Conservation (phyloP, 2,888 invertebrate genomes). For the Drosophila villosipedis region DNA sequence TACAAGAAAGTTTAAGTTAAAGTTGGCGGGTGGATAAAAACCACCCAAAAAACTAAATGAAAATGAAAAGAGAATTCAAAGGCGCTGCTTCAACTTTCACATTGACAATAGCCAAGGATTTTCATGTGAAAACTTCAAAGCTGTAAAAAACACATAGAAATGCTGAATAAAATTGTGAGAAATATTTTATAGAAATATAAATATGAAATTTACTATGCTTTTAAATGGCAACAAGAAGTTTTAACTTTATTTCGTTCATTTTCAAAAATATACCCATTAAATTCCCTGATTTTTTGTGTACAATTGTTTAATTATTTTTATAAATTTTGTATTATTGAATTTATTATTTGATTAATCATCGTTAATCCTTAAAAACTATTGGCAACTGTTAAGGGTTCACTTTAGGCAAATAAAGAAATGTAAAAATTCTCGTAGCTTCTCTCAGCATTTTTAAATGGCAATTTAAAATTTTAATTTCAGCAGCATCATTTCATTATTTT, state of each 20-base stretch:
- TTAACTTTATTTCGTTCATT: not conserved
- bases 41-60: constrained; percentile 17
- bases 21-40: constrained; percentile 39
- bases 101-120: constrained; percentile 43
- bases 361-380: not conserved
- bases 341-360: not conserved
- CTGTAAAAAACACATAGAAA: not conserved
- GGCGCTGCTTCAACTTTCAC: constrained; percentile 58
- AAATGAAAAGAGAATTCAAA: constrained; percentile 20
- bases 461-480: not conserved
- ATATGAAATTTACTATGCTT: not conserved
- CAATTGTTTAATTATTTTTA: not conserved
- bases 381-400: not conserved
- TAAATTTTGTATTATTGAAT: not conserved
- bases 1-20: constrained; percentile 28
- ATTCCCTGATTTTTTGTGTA: not conserved
- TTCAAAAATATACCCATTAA: not conserved
- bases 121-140: constrained; percentile 21
- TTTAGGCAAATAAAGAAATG: not conserved
- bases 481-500: not conserved
- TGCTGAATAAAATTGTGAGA: not conserved
- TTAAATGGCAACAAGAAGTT: not conserved
- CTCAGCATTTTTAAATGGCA: not conserved
- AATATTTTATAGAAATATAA: not conserved
- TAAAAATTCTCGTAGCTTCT: not conserved